Conservation (phyloP, 2,113 vertebrate species). For the Nanorana parkeri region DNA sequence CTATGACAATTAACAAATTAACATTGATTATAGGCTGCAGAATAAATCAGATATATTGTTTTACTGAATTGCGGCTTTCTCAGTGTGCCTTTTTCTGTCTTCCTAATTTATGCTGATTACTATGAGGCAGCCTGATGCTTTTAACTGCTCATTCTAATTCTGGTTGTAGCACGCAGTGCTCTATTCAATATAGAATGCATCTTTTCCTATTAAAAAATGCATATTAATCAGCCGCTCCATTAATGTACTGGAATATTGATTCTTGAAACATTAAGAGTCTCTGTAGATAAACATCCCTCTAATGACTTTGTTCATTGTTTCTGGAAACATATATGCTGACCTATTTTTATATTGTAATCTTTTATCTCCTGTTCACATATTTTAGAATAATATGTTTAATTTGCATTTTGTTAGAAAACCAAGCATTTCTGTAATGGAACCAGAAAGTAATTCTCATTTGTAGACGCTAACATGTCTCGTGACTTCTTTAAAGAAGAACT, state of each 20-base stretch:
- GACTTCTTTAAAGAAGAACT: too few species aligned
- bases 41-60: conserved; percentile 67
- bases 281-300: conserved; percentile 51
- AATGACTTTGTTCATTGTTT: conserved; percentile 39
- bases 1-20: conserved; percentile 62
- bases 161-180: conserved; percentile 60
- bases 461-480: conserved; percentile 2
- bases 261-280: conserved; percentile 23
- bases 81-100: conserved; percentile 59
- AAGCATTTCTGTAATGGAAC: conserved; percentile 6
- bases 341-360: conserved; percentile 46
- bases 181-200: conserved; percentile 58
- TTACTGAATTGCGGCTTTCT: conserved; percentile 66
- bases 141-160: conserved; percentile 64
- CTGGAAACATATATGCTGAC: conserved; percentile 44
- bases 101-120: conserved; percentile 64
- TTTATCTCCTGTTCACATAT: conserved; percentile 46
- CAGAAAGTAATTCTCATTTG: conserved; percentile 34
- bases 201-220: conserved; percentile 61
- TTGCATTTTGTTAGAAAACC: conserved; percentile 39
- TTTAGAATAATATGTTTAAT: conserved; percentile 49
- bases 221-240: conserved; percentile 60
- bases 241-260: conserved; percentile 53
- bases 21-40: conserved; percentile 60
- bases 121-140: conserved; percentile 54